phyloP scores from a whole-genome alignment of 2,113 vertebrate species.

The Pelmatolapia mariae region DNA sequence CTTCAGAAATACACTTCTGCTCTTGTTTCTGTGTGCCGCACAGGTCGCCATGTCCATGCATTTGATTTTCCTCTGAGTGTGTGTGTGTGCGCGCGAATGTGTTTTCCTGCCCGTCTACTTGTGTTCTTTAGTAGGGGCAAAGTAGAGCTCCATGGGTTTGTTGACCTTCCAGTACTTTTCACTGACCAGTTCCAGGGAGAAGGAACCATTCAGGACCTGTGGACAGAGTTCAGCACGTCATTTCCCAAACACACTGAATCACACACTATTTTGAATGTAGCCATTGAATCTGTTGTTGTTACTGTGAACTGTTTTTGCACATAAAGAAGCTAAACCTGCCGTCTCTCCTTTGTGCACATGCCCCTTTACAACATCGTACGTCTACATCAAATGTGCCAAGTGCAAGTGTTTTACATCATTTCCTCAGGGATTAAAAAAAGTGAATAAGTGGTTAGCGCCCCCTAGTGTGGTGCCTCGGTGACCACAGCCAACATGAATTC shows the following conservation, averaged over 20 bases:
- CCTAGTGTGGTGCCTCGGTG: background rate
- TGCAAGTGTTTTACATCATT: fast-evolving
- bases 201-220: conserved; percentile 95
- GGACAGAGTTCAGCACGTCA: background rate
- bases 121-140: conserved; percentile 97
- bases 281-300: background rate
- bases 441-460: background rate
- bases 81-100: background rate
- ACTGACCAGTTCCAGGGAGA: conserved; percentile 96
- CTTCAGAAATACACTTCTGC: conserved; percentile 13
- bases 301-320: background rate
- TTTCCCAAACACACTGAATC: background rate
- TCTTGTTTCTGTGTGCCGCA: background rate
- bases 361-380: background rate
- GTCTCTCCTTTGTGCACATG: background rate
- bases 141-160: conserved; percentile 99
- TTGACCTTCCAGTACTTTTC: conserved; percentile 99
- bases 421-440: background rate
- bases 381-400: background rate
- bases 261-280: fast-evolving
- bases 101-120: conserved; percentile 72
- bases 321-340: fast-evolving
- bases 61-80: background rate
- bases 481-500: background rate
- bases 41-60: conserved; percentile 23